A percentile compares a stretch with the other conserved stretches of the same genome.
Evolutionary conservation across 2,888 invertebrate species (phyloP).

Genomic region (Zeuzera pyrina): DNA sequence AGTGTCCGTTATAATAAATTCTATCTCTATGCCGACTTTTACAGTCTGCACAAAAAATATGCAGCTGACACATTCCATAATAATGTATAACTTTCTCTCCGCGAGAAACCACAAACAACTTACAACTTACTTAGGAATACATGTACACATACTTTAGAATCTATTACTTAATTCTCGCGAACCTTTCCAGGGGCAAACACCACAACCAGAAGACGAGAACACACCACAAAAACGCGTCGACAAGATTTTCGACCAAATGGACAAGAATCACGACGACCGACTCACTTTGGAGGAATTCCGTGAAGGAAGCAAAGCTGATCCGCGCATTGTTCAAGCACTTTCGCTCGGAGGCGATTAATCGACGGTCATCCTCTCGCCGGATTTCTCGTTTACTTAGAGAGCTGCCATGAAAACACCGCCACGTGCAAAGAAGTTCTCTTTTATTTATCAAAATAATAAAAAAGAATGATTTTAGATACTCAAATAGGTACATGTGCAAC

Average conservation of each 20-base stretch:
- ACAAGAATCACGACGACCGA: constrained; percentile 97
- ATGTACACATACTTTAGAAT: too few relatives aligned
- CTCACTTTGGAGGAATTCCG: constrained; percentile 96
- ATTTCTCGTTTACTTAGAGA: constrained; percentile 56
- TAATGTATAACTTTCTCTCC: too few relatives aligned
- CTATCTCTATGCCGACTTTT: too few relatives aligned
- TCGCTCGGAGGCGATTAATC: constrained; percentile 85
- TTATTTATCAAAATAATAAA: too few relatives aligned
- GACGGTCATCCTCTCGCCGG: constrained; percentile 65
- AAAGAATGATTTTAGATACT: too few relatives aligned
- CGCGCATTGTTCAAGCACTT: constrained; percentile 96
- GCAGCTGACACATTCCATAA: too few relatives aligned
- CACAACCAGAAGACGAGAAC: constrained; percentile 90
- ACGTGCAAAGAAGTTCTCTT: constrained; percentile 18
- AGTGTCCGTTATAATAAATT: too few relatives aligned
- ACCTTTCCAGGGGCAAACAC: constrained; percentile 85
- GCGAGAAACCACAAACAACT: too few relatives aligned
- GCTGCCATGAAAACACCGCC: constrained; percentile 25
- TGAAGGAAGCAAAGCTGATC: constrained; percentile 98
- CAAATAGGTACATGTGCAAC: not conserved
- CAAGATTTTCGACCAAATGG: constrained; percentile 99
- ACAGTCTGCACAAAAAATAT: too few relatives aligned
- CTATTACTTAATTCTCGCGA: too few relatives aligned
- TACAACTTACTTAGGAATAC: too few relatives aligned
- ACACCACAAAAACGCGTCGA: constrained; percentile 97